A percentile compares a stretch with the other conserved stretches of the same genome.
phyloP scores from a whole-genome alignment of 2,888 invertebrate genomes.

The Amblyjoppa fuscipennis region DNA sequence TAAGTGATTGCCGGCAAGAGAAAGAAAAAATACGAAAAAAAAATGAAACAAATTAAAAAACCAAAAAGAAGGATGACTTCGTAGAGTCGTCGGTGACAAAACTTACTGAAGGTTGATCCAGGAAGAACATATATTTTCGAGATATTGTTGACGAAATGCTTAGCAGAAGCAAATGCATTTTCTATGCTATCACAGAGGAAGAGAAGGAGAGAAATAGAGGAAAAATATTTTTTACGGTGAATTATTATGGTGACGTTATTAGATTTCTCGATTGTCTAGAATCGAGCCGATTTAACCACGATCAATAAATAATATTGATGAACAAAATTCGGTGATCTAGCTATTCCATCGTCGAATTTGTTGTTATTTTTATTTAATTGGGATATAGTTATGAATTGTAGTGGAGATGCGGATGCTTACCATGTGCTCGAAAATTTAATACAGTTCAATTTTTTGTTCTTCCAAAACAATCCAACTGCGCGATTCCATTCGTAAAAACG shows the following conservation, averaged over 20 bases:
- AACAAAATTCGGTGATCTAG: conserved; percentile 56
- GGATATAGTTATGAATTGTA: neutral
- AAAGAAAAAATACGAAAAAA: neutral
- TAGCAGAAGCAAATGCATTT: conserved; percentile 55
- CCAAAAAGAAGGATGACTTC: neutral
- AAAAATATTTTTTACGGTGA: conserved; percentile 59
- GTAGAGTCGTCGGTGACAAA: neutral
- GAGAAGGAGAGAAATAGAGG: conserved; percentile 22
- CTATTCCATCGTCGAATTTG: neutral
- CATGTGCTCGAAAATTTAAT: neutral
- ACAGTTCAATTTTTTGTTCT: neutral
- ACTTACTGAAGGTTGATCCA: neutral
- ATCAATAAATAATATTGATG: conserved; percentile 28
- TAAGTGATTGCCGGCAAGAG: neutral
- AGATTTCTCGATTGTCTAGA: conserved; percentile 45
- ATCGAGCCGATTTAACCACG: conserved; percentile 35
- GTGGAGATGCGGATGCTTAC: neutral
- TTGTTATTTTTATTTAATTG: neutral
- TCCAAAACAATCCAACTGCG: neutral
- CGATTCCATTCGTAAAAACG: conserved; percentile 4
- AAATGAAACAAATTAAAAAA: neutral
- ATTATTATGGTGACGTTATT: conserved; percentile 14
- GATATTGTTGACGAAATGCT: conserved; percentile 34
- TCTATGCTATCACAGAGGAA: conserved; percentile 28
- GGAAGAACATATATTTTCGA: conserved; percentile 42